Base-by-base conservation (phyloP, 2,888 invertebrate genomes). In the Drosophila multiciliata region DNA sequence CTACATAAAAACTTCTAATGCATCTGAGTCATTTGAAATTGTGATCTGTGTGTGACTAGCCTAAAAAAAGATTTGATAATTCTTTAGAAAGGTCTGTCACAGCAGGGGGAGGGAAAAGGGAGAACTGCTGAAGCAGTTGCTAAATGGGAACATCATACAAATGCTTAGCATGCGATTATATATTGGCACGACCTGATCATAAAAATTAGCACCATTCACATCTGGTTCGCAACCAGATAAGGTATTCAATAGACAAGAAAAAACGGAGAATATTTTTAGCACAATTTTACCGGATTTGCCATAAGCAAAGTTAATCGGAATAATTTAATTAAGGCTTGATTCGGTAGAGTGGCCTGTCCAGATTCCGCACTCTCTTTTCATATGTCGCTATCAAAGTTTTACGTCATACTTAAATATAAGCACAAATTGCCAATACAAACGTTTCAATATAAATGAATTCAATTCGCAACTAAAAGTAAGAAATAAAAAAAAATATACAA, bases 121-220 rank as follows among this genome's bases (percentile, higher is more conserved):
- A 2, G n/a, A 15, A 7, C 1, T 11, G 40, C 23, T 32, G 32
- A 17, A 32, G n/a, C n/a, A 68, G 49, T 57, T 69, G 79, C 78
- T 83, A 85, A 86, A 76, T 72, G 74, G 66, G 77, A 61, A 66
- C 81, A 58, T 38, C 81, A 80, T 58, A 66, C 64, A 76, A 64
- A 71, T 78, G 60, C 72, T 86, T 86, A 87, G 82, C 83, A 66
- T 60, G 7, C 17, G 9, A 62, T 75, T 40, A 17, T 2, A 17
- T 17, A 64, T 58, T 48, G 70, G 54, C 11, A 52, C 53, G 78
- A 74, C 52, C 66, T 63, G 67, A 79, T 73, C 66, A 79, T 50
- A 57, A 38, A 40, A 81, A 88, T 86, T 86, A 80, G 57, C 88
- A 71, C 66, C 32, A 71, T 59, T 63, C n/a, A 20, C 49, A 76